Evolutionary conservation across 1,140 invertebrate genomes (phyloP).

Genomic region (Drosophila funebris): DNA sequence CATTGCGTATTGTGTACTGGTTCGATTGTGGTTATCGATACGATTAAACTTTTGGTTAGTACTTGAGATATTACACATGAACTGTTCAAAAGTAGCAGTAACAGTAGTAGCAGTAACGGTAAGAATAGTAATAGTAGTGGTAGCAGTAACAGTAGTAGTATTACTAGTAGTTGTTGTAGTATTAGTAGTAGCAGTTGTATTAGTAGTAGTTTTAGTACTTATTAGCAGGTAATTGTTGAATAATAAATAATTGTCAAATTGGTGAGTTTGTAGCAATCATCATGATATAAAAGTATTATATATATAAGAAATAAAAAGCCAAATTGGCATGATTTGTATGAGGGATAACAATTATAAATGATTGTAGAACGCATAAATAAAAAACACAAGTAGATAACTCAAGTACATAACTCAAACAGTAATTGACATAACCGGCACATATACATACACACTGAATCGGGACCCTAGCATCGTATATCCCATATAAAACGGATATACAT

Average conservation of each 20-base stretch:
- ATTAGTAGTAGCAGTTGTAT: conserved; percentile 9
- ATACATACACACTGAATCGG: conserved; percentile 37
- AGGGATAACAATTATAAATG: conserved; percentile 30
- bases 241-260: conserved; percentile 56
- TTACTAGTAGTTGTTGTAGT: conserved; percentile 8
- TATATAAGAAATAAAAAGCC: conserved; percentile 15
- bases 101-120: conserved; percentile 19
- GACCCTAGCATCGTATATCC: conserved; percentile 2
- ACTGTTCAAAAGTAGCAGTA: conserved; percentile 29
- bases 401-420: conserved; percentile 38
- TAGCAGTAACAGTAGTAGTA: conserved; percentile 9
- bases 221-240: conserved; percentile 21
- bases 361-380: neutral
- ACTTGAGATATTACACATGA: conserved; percentile 12
- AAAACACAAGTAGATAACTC: conserved; percentile 12
- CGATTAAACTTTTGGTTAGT: conserved; percentile 50
- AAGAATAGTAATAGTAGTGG: conserved; percentile 15
- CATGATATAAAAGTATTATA: conserved; percentile 37
- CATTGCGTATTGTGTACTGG: conserved; percentile 90
- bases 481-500: neutral
- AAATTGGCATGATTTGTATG: conserved; percentile 42
- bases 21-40: conserved; percentile 45
- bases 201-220: conserved; percentile 16
- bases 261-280: conserved; percentile 59
- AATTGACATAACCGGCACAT: conserved; percentile 45